Percentiles rank a stretch among this genome's conserved stretches.
These are phyloP conservation scores for Sitta europaea DNA, from an alignment of 2,113 vertebrate genomes.

Conservation along the genomic window DNA sequence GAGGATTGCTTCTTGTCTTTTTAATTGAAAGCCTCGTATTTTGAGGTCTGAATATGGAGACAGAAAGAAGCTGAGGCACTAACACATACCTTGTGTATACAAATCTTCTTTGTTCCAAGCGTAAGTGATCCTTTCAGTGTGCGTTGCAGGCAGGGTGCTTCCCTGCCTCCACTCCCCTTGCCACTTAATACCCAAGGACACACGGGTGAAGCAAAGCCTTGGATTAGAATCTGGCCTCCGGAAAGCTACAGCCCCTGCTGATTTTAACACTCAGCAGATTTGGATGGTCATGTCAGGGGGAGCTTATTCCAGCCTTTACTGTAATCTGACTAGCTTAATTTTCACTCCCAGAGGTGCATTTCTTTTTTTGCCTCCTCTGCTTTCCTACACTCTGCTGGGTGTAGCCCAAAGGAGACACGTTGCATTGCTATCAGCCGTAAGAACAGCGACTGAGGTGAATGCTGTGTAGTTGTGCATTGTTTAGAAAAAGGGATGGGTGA, in stretches of 20 bases:
- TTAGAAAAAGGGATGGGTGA: not conserved
- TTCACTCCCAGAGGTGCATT: not conserved
- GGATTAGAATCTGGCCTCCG: conserved; percentile 6
- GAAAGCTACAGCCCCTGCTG: not conserved
- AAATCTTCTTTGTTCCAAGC: not conserved
- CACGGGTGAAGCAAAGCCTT: not conserved
- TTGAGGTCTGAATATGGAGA: not conserved
- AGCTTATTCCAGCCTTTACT: conserved; percentile 2
- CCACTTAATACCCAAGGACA: conserved; percentile 15
- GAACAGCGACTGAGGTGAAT: not conserved
- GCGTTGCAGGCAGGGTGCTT: rapidly evolving
- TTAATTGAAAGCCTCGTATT: not conserved
- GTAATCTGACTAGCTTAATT: conserved; percentile 28
- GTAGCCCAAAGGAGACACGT: rapidly evolving
- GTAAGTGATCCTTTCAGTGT: not conserved
- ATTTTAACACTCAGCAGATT: conserved; percentile 42
- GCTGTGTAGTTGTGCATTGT: not conserved
- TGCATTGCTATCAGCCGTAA: not conserved
- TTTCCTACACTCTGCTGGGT: not conserved
- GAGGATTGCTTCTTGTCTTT: not conserved
- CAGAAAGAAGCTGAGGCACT: not conserved
- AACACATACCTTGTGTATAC: rapidly evolving
- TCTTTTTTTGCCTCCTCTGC: not conserved
- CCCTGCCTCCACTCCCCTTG: not conserved
- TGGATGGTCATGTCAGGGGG: not conserved